Evolutionary conservation across 1,140 invertebrate genomes (phyloP), one percentile per base, ranked within the genome.

Genomic region (Lethocerus indicus): DNA sequence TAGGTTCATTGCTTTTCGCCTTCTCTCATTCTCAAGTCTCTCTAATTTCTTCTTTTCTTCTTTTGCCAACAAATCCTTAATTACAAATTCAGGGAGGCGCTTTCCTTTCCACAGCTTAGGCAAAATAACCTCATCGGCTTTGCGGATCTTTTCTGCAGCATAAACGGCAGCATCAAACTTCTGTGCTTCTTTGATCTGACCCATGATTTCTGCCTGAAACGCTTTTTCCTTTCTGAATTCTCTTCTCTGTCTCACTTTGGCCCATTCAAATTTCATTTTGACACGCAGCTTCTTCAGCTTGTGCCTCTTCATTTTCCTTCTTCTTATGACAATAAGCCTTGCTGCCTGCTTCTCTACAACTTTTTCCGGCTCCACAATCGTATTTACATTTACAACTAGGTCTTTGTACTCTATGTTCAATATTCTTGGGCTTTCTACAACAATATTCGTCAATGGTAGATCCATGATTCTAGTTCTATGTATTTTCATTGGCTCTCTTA

Each of bases 231-330:
- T 87, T 42, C 69, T 68, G 41, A 79, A 64, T 56, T 78, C 75
- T 49, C 82, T 71, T 18, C 71, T 75, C 58, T 79, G 72, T 51
- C 73, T 73, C 24, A 74, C 65, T 60, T 82, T 86, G n/a, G 71
- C 73, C 72, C 78, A 80, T 39, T 73, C 68, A 64, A 74, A 79
- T 57, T 77, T 79, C 79, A 86, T 84, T 51, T 66, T 75, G 59
- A 82, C 88, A 48, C 81, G 70, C 24, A 85, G 62, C 63, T 90
- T 91, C 58, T 61, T 79, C 36, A 82, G 67, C 61, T 89, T 85
- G 58, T 90, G 87, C 58, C 79, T 84, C 59, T 81, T 87, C 79
- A 92, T 89, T 66, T 91, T 92, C 29, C 72, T 74, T 39, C 74
- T 69, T 35, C 87, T 72, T 39, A 89, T 88, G 0, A 80, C 75